Conservation (phyloP, 2,888 invertebrate species). For the Pantelozetes paolii region DNA sequence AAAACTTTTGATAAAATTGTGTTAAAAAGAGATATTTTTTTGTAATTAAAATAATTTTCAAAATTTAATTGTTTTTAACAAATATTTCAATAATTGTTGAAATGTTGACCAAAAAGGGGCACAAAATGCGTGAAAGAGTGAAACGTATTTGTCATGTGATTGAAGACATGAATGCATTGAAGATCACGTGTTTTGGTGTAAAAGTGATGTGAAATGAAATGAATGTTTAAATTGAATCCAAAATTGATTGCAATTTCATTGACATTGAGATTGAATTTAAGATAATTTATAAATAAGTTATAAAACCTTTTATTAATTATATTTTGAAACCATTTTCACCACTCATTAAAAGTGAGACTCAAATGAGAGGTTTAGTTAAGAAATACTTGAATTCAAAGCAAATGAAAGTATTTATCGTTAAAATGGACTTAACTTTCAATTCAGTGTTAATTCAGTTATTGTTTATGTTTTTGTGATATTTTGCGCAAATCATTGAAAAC, state of each 20-base stretch:
- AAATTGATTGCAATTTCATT: neutral
- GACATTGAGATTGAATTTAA: constrained; percentile 28
- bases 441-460: neutral
- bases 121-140: too few species aligned
- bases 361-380: neutral
- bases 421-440: neutral
- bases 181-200: constrained; percentile 23
- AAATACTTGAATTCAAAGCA: neutral
- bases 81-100: too few species aligned
- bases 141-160: neutral
- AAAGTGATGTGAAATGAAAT: neutral
- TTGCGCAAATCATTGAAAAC: too few species aligned
- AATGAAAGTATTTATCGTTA: too few species aligned
- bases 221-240: neutral
- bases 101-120: too few species aligned
- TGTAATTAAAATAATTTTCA: too few species aligned
- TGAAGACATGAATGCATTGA: neutral
- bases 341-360: neutral
- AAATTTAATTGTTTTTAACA: too few species aligned
- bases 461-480: neutral
- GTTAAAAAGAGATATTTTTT: too few species aligned
- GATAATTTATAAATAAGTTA: constrained; percentile 19
- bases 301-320: too few species aligned
- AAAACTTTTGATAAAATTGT: too few species aligned
- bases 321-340: neutral